Conservation (phyloP, 2,797 vertebrate species). For the Lutra lutra region DNA sequence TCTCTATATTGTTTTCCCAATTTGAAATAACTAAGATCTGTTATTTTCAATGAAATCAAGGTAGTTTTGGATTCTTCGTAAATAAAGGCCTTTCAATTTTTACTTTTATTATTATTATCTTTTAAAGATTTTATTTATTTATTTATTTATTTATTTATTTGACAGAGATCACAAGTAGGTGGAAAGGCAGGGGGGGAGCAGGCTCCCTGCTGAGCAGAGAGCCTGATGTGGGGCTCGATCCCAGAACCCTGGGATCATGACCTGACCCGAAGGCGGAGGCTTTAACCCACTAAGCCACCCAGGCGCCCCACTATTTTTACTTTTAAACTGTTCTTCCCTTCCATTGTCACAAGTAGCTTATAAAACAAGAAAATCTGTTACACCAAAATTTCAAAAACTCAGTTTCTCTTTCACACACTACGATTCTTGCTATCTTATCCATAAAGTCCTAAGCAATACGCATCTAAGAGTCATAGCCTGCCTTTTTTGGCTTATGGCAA, state of each 20-base stretch:
- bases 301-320: not conserved
- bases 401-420: not conserved
- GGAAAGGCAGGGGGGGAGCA: too few species aligned
- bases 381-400: conserved; percentile 24
- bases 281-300: too few species aligned
- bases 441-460: not conserved
- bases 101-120: not conserved
- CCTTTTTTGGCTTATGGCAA: not conserved
- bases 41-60: not conserved
- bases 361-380: not conserved
- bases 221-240: too few species aligned
- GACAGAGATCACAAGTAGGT: too few species aligned
- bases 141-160: too few species aligned
- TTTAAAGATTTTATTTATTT: not conserved
- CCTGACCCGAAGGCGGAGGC: too few species aligned
- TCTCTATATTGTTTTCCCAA: not conserved
- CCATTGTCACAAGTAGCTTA: not conserved
- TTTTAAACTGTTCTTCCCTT: not conserved
- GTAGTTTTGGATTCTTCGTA: not conserved
- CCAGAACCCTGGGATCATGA: too few species aligned
- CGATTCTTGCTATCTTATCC: not conserved
- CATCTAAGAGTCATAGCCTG: not conserved
- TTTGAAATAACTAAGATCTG: not conserved
- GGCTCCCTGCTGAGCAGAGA: too few species aligned
- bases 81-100: conserved; percentile 7